These are phyloP conservation scores for Narcine bancroftii DNA, from an alignment of 2,113 vertebrate species.

Conservation along the genomic window DNA sequence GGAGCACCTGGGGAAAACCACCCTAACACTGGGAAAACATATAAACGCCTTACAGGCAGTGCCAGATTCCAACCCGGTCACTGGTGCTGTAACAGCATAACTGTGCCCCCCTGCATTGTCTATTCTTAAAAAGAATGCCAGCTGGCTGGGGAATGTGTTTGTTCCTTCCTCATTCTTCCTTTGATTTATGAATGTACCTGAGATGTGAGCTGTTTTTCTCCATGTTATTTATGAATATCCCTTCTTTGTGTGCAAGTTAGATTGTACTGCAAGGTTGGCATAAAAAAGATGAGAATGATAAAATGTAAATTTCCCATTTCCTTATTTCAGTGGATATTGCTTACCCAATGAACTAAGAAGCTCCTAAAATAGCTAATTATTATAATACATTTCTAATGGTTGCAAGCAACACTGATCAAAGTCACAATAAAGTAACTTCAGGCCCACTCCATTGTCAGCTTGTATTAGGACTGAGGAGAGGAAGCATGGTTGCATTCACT, in stretches of 20 bases:
- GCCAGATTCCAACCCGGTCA: too few relatives aligned
- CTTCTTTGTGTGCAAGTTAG: background rate
- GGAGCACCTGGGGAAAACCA: too few relatives aligned
- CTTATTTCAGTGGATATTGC: conserved; percentile 34
- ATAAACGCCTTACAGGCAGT: too few relatives aligned
- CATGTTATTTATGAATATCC: conserved; percentile 39
- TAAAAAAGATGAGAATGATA: conserved; percentile 13
- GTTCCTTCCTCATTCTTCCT: conserved; percentile 15
- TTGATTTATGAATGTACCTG: background rate
- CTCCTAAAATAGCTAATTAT: conserved; percentile 49
- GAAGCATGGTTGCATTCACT: conserved; percentile 42
- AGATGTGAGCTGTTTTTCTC: background rate
- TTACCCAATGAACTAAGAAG: conserved; percentile 46
- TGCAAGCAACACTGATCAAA: conserved; percentile 46
- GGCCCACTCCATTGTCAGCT: conserved; percentile 60
- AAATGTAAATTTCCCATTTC: conserved; percentile 39
- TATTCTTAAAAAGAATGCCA: background rate
- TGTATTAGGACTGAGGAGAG: conserved; percentile 49
- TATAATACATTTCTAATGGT: conserved; percentile 52
- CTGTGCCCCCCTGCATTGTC: too few relatives aligned
- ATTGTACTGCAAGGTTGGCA: background rate
- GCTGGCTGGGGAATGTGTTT: conserved; percentile 41
- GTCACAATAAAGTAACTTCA: conserved; percentile 49
- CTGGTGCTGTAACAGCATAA: too few relatives aligned
- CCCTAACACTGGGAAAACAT: too few relatives aligned